phyloP scores from a whole-genome alignment of 2,113 vertebrate genomes.

The Ornithorhynchus anatinus region DNA sequence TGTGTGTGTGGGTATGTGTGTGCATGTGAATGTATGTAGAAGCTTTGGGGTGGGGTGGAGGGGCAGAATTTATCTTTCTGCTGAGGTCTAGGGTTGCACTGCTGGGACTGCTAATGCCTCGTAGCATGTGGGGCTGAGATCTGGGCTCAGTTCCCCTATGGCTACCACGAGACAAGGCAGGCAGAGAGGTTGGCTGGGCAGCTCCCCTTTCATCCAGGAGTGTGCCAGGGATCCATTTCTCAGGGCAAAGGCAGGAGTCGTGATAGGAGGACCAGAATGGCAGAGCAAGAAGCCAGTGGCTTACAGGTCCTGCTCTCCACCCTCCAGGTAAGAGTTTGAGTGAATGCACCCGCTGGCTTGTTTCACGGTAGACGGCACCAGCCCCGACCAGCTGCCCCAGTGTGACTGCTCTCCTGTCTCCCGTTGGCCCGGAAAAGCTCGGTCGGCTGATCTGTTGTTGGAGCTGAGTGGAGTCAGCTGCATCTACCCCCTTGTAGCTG shows the following conservation, averaged over 20 bases:
- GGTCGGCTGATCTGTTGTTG: background rate
- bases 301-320: conserved; percentile 86
- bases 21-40: no score
- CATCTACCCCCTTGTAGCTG: conserved; percentile 33
- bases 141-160: conserved; percentile 53
- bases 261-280: conserved; percentile 74
- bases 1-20: conserved; percentile 8
- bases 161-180: conserved; percentile 58
- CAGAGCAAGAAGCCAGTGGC: conserved; percentile 80
- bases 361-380: conserved; percentile 24
- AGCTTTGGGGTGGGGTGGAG: no score
- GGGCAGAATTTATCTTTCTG: conserved; percentile 67
- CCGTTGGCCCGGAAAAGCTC: background rate
- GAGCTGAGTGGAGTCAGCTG: conserved; percentile 1
- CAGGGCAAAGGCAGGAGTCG: conserved; percentile 26
- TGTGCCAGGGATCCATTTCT: background rate
- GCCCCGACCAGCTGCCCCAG: background rate
- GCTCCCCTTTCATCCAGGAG: conserved; percentile 38
- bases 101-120: conserved; percentile 64
- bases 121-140: conserved; percentile 68
- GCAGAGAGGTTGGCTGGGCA: conserved; percentile 64
- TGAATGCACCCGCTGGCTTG: conserved; percentile 10
- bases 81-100: conserved; percentile 74
- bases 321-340: conserved; percentile 82
- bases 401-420: background rate